A percentile compares a stretch with the other conserved stretches of the same genome.
phyloP scores from a whole-genome alignment of 2,797 vertebrate species.

The Hoplostethus mediterraneus region DNA sequence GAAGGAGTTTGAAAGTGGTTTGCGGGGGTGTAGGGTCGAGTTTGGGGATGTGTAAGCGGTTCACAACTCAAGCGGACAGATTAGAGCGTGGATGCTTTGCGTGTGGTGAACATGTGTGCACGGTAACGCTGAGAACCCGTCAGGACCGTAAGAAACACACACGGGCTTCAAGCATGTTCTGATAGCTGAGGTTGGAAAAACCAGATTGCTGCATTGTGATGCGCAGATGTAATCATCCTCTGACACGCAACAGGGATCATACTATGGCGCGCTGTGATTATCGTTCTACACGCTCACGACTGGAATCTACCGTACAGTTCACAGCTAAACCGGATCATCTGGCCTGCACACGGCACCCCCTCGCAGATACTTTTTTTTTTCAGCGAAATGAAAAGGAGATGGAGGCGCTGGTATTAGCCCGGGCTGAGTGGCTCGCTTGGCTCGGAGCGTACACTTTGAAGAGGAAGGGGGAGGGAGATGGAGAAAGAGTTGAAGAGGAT shows the following conservation, averaged over 20 bases:
- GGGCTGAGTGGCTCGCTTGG: constrained; percentile 48
- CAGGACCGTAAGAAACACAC: constrained; percentile 54
- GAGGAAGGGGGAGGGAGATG: constrained; percentile 47
- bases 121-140: constrained; percentile 65
- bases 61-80: constrained; percentile 52
- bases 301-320: constrained; percentile 64
- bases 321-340: constrained; percentile 68
- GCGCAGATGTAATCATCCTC: constrained; percentile 70
- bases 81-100: constrained; percentile 51
- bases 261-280: constrained; percentile 62
- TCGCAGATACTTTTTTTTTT: constrained; percentile 41
- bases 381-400: constrained; percentile 32
- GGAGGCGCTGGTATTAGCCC: constrained; percentile 46
- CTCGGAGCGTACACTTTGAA: constrained; percentile 38
- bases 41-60: constrained; percentile 54
- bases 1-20: constrained; percentile 44
- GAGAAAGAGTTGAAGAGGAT: constrained; percentile 59
- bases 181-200: constrained; percentile 67
- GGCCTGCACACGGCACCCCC: constrained; percentile 71
- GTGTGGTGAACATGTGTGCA: constrained; percentile 70
- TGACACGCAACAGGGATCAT: constrained; percentile 72
- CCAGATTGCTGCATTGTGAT: constrained; percentile 65
- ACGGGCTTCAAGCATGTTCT: constrained; percentile 44
- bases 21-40: constrained; percentile 28
- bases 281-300: constrained; percentile 38